Conservation (phyloP, 2,888 invertebrate species). For the Pimpla rufipes region DNA sequence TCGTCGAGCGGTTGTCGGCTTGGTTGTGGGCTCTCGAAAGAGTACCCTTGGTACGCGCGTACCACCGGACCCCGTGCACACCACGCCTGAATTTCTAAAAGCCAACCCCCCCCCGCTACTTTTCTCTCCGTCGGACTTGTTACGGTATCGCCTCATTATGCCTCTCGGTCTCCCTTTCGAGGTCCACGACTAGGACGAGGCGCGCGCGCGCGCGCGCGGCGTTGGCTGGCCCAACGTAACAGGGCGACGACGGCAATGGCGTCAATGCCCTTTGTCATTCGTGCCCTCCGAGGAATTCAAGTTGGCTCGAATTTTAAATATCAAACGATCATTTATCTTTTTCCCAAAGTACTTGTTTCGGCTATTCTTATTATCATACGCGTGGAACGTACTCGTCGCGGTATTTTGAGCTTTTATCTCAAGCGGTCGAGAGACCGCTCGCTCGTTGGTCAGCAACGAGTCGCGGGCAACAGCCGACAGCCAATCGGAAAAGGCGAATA, state of each 20-base stretch:
- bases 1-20: conserved; percentile 48
- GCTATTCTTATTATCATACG: not conserved
- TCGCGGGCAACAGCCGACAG: too few species aligned
- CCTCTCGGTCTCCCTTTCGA: conserved; percentile 27
- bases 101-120: conserved; percentile 21
- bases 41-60: conserved; percentile 42
- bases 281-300: conserved; percentile 16
- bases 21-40: conserved; percentile 21
- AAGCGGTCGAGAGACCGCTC: too few species aligned
- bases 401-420: too few species aligned
- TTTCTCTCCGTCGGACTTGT: conserved; percentile 39
- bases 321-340: not conserved
- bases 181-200: conserved; percentile 15
- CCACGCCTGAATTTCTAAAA: conserved; percentile 62
- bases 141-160: conserved; percentile 35
- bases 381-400: too few species aligned
- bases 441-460: too few species aligned
- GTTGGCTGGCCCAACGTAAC: conserved; percentile 47
- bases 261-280: conserved; percentile 52
- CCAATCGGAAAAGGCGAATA: too few species aligned
- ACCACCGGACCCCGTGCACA: conserved; percentile 50
- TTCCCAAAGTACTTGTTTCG: not conserved
- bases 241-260: conserved; percentile 31
- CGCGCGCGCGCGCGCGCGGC: too few species aligned
- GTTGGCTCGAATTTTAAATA: not conserved